Percentiles rank a stretch among this genome's conserved stretches.
Evolutionary conservation across 2,888 invertebrate species (phyloP).

Genomic region (Plemyria rubiginata): DNA sequence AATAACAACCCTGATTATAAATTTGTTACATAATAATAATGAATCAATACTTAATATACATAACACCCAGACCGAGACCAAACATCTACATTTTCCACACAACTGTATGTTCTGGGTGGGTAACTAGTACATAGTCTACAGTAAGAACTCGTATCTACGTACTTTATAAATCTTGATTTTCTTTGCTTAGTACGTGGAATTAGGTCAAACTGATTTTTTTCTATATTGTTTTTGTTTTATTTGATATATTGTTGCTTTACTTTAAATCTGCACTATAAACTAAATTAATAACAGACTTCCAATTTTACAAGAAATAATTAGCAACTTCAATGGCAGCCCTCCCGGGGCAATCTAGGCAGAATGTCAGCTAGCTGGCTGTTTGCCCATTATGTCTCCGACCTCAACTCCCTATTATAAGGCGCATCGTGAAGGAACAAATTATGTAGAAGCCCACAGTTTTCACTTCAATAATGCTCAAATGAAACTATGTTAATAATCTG

Average conservation of each 20-base stretch:
- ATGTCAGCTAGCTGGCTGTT: constrained; percentile 20
- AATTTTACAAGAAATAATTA: constrained; percentile 22
- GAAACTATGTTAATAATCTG: constrained; percentile 1
- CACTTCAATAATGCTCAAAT: constrained; percentile 1
- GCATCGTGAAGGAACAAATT: constrained; percentile 9
- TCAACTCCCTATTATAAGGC: constrained; percentile 14
- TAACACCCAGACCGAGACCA: too few species aligned
- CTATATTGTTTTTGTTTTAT: background rate
- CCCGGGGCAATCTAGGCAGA: constrained; percentile 21
- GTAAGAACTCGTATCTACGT: too few species aligned
- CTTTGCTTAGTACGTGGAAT: too few species aligned
- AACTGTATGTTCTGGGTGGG: too few species aligned
- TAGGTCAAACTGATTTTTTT: too few species aligned
- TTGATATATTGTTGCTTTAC: background rate
- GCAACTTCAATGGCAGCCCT: constrained; percentile 10
- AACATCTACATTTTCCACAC: too few species aligned
- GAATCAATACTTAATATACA: background rate
- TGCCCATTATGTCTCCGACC: constrained; percentile 24
- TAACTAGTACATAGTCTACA: too few species aligned
- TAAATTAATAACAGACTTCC: background rate
- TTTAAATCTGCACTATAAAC: background rate
- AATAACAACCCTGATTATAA: too few species aligned
- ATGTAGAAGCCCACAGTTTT: constrained; percentile 10
- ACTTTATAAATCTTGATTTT: too few species aligned
- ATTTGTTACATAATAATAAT: too few species aligned